phyloP scores from a whole-genome alignment of 2,888 invertebrate species.

The Lasioglossum zephyrum region DNA sequence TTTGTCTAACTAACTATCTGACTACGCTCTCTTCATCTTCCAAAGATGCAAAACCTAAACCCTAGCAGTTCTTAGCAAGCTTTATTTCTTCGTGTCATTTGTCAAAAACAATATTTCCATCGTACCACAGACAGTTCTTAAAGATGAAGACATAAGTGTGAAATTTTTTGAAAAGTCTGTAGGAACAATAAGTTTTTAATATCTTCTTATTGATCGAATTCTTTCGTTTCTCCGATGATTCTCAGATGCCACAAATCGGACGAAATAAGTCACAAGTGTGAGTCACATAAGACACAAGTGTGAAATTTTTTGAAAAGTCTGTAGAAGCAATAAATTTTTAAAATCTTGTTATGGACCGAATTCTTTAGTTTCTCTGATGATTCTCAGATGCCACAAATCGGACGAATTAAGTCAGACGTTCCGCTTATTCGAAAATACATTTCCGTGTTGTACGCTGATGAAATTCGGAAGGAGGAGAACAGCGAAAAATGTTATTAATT shows the following conservation, averaged over 20 bases:
- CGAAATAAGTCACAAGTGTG: no score
- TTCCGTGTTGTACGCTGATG: neutral
- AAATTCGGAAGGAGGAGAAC: neutral
- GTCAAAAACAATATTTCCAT: neutral
- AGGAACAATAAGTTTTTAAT: neutral
- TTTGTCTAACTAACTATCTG: neutral
- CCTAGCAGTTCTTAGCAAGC: neutral
- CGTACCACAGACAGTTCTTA: no score
- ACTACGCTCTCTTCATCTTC: neutral
- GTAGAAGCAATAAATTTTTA: neutral
- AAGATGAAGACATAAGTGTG: neutral
- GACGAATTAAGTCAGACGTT: no score
- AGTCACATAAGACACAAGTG: neutral
- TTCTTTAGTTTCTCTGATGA: no score
- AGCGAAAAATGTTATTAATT: slow-evolving; percentile 42
- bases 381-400: no score
- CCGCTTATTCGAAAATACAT: neutral
- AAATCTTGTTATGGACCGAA: neutral
- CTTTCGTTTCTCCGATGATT: no score
- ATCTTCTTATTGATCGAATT: neutral
- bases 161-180: neutral
- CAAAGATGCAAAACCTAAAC: neutral
- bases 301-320: neutral
- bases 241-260: no score
- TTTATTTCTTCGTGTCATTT: neutral